phyloP scores from a whole-genome alignment of 1,140 invertebrate species.

The silkworm (Bombyx mori) region DNA sequence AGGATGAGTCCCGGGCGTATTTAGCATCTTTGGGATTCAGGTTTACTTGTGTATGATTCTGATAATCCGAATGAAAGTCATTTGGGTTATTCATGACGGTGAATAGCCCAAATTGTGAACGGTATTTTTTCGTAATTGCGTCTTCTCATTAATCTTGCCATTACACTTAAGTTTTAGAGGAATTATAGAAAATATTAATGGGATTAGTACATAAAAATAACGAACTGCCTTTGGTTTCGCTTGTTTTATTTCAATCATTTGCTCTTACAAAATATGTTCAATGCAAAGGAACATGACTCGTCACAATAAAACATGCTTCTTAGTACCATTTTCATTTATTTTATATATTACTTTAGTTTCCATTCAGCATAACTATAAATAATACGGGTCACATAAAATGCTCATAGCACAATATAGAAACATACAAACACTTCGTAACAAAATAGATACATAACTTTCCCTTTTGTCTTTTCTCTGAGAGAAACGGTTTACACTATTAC shows the following conservation, averaged over 20 bases:
- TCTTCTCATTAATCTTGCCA: too few species aligned
- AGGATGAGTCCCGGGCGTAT: too few species aligned
- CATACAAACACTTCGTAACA: slow-evolving; percentile 73
- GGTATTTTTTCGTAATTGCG: too few species aligned
- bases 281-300: slow-evolving; percentile 73
- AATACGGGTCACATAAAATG: slow-evolving; percentile 71
- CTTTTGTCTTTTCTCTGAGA: slow-evolving; percentile 61
- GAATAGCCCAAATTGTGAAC: too few species aligned
- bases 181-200: too few species aligned
- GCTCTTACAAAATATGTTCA: slow-evolving; percentile 73
- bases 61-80: too few species aligned
- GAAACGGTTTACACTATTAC: slow-evolving; percentile 66
- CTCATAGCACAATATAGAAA: slow-evolving; percentile 72
- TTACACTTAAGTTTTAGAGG: too few species aligned
- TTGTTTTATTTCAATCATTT: slow-evolving; percentile 72
- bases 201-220: slow-evolving; percentile 22
- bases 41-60: too few species aligned
- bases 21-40: too few species aligned
- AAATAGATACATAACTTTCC: slow-evolving; percentile 73
- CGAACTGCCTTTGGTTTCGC: slow-evolving; percentile 59
- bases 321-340: slow-evolving; percentile 71
- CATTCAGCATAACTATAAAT: slow-evolving; percentile 73
- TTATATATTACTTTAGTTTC: slow-evolving; percentile 69
- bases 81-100: too few species aligned
- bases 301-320: slow-evolving; percentile 72